Evolutionary conservation across 1,140 invertebrate genomes (phyloP).

Genomic region (Samia ricini): DNA sequence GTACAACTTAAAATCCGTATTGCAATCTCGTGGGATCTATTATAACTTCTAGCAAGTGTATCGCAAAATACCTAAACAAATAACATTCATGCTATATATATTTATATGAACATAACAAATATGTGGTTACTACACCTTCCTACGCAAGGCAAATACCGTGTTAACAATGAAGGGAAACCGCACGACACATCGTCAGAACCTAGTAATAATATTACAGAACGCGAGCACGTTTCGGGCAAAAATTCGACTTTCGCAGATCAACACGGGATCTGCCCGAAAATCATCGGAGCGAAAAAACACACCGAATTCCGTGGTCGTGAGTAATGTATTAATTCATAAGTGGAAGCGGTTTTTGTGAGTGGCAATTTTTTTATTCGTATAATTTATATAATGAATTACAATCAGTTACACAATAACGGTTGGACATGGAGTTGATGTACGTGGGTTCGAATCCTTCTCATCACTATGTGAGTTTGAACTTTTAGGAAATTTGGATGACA

Average conservation of each 20-base stretch:
- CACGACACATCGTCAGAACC: constrained; percentile 36
- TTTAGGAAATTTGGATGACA: no score
- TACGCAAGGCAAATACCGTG: not conserved
- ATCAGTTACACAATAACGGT: no score
- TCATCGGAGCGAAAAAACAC: constrained; percentile 65
- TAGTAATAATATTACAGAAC: constrained; percentile 47
- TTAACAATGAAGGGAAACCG: constrained; percentile 7
- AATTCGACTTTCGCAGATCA: constrained; percentile 68
- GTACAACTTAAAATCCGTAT: no score
- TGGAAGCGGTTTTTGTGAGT: not conserved
- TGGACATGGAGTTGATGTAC: no score
- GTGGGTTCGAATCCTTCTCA: no score
- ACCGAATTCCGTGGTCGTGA: constrained; percentile 31
- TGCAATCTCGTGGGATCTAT: no score
- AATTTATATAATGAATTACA: no score
- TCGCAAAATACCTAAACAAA: no score
- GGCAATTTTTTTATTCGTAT: not conserved
- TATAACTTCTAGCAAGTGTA: no score
- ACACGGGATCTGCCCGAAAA: constrained; percentile 66
- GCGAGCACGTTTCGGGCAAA: constrained; percentile 57
- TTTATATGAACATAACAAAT: no score
- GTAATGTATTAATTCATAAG: constrained; percentile 16
- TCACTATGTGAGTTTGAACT: no score
- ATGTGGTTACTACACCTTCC: not conserved
- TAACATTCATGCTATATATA: not conserved